Percentiles rank a stretch among this genome's conserved stretches.
Evolutionary conservation across 2,113 vertebrate species (phyloP).

Genomic region (Tychaedon coryphoeus): DNA sequence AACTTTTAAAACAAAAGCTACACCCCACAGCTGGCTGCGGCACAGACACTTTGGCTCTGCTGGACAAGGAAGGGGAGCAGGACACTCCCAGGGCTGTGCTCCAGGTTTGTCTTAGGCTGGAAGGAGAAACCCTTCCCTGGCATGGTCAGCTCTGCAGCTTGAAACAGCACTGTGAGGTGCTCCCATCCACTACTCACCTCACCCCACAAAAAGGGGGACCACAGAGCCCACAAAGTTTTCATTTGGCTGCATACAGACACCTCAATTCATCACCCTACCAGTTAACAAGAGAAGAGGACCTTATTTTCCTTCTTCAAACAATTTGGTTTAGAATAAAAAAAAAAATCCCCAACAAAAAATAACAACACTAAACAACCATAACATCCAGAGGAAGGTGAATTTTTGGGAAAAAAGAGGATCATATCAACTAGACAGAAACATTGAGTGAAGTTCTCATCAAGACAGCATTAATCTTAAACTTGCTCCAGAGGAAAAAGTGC

Average conservation of each 20-base stretch:
- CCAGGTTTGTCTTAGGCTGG: neutral
- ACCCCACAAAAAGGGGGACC: neutral
- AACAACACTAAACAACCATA: neutral
- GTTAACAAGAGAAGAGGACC: neutral
- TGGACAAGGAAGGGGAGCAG: neutral
- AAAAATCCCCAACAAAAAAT: too few species aligned
- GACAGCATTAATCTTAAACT: neutral
- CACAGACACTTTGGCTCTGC: neutral
- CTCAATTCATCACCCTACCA: neutral
- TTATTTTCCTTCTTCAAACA: neutral
- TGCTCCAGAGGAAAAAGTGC: neutral
- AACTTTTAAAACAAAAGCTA: slow-evolving; percentile 3
- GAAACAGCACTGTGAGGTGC: neutral
- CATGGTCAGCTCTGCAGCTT: neutral
- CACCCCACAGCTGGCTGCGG: neutral
- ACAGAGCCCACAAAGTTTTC: neutral
- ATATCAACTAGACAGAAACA: neutral
- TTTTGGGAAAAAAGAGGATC: neutral
- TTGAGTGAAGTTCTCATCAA: neutral
- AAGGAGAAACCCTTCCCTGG: neutral
- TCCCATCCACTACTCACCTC: neutral
- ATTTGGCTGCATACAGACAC: neutral
- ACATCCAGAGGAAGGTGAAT: neutral
- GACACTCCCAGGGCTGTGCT: neutral
- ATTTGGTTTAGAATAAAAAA: neutral